phyloP scores from a whole-genome alignment of 1,140 invertebrate genomes.

The Macrosteles quadrilineatus region DNA sequence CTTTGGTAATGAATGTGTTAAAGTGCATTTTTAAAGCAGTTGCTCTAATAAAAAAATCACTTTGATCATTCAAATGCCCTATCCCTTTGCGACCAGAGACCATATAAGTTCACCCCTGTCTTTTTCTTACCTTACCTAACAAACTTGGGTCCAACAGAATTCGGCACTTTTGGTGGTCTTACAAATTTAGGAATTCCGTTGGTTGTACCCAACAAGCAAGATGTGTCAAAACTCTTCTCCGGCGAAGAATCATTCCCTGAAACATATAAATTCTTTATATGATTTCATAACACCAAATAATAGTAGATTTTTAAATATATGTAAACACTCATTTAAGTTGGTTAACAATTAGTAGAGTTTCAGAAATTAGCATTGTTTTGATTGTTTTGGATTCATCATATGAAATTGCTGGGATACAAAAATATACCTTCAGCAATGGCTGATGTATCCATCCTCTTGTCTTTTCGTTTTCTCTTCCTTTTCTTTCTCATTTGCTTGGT shows the following conservation, averaged over 20 bases:
- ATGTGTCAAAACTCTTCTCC: background rate
- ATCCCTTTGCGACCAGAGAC: no score
- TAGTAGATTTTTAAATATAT: background rate
- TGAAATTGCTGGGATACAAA: background rate
- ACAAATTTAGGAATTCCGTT: background rate
- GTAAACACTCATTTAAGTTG: background rate
- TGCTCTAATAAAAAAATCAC: no score
- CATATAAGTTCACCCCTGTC: no score
- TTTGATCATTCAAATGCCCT: no score
- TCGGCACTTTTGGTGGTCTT: background rate
- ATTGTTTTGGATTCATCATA: background rate
- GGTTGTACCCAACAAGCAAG: background rate
- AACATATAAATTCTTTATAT: background rate
- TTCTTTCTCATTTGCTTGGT: background rate
- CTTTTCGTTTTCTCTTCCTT: background rate
- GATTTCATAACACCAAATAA: background rate
- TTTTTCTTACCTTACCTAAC: background rate
- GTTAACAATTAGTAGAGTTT: background rate
- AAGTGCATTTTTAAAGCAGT: no score
- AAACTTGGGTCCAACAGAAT: slow-evolving; percentile 4
- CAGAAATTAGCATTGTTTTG: background rate
- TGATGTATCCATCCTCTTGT: background rate
- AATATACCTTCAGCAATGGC: background rate
- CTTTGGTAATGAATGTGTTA: no score
- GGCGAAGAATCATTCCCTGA: background rate